phyloP scores from a whole-genome alignment of 2,888 invertebrate species.

The Lithophane semibrunnea region DNA sequence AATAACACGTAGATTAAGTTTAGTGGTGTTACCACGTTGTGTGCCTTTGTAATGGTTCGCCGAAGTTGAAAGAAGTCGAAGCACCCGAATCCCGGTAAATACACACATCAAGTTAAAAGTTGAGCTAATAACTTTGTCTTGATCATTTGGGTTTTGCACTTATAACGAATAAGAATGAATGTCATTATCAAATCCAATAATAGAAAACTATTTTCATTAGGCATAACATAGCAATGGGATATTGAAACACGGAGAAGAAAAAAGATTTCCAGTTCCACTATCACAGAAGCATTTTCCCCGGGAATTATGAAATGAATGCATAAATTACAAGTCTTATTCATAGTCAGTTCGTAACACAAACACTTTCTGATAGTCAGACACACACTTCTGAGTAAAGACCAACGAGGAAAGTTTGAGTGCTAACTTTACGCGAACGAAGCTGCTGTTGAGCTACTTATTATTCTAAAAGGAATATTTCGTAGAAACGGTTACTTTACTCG shows the following conservation, averaged over 20 bases:
- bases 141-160: constrained; percentile 5
- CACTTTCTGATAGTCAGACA: constrained; percentile 51
- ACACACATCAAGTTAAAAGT: constrained; percentile 15
- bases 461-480: constrained; percentile 40
- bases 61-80: constrained; percentile 44
- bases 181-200: neutral
- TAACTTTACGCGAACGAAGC: constrained; percentile 47
- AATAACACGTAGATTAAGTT: constrained; percentile 43
- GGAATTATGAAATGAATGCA: constrained; percentile 42
- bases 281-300: constrained; percentile 6
- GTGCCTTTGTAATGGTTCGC: constrained; percentile 41
- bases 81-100: constrained; percentile 32
- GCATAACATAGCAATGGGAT: neutral
- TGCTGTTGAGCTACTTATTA: constrained; percentile 39
- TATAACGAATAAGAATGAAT: neutral
- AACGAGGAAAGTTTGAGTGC: constrained; percentile 43
- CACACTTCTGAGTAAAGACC: constrained; percentile 47
- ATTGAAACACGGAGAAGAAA: neutral
- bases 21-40: constrained; percentile 28
- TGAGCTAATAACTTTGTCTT: constrained; percentile 6
- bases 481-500: constrained; percentile 38
- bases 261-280: neutral
- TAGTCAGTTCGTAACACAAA: constrained; percentile 45
- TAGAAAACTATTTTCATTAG: neutral
- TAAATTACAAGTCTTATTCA: constrained; percentile 46